Evolutionary conservation across 2,888 invertebrate genomes (phyloP).

Genomic region (Apotomis turbidana): DNA sequence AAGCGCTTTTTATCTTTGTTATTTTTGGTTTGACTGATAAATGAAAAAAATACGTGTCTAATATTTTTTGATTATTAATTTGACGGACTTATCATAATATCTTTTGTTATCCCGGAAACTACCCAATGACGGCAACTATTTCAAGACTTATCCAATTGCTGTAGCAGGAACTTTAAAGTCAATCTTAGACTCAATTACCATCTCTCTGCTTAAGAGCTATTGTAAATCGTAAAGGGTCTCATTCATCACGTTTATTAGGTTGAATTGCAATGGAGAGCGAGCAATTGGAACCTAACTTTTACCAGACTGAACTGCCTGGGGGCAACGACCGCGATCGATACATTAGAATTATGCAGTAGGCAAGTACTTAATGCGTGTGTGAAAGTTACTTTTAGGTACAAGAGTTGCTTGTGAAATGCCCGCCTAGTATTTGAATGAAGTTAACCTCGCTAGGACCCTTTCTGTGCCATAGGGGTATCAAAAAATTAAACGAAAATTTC

Average conservation of each 20-base stretch:
- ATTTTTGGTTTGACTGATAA: no score
- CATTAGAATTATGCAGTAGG: conserved; percentile 12
- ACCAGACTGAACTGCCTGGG: conserved; percentile 32
- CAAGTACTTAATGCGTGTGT: conserved; percentile 17
- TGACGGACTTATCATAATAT: no score
- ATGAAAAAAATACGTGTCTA: no score
- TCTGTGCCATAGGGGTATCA: no score
- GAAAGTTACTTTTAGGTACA: conserved; percentile 27
- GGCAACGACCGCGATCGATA: conserved; percentile 24
- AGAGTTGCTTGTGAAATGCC: background rate
- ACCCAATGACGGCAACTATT: no score
- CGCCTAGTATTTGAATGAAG: background rate
- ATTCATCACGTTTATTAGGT: conserved; percentile 32
- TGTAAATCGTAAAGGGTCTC: conserved; percentile 21
- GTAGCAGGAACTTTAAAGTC: background rate
- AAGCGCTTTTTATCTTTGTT: no score
- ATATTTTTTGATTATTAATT: no score
- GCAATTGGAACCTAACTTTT: conserved; percentile 44
- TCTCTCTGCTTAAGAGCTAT: background rate
- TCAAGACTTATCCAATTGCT: background rate
- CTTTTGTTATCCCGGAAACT: no score
- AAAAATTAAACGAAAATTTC: no score
- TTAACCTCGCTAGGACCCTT: background rate
- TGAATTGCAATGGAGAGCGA: conserved; percentile 44
- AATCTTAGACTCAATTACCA: background rate